phyloP scores from a whole-genome alignment of 2,113 vertebrate genomes.

The Megaleporinus macrocephalus region DNA sequence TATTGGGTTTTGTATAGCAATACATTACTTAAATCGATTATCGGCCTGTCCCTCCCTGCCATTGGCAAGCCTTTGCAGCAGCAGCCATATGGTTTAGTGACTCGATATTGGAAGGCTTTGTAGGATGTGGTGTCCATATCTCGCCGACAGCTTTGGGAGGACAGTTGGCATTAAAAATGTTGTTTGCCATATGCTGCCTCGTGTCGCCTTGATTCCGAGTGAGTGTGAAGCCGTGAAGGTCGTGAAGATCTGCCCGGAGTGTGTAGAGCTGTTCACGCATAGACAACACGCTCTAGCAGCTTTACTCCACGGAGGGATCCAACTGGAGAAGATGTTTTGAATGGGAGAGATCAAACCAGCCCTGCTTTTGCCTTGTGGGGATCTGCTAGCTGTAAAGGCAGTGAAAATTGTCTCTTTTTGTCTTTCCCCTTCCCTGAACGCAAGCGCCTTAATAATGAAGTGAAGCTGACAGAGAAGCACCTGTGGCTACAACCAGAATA shows the following conservation, averaged over 20 bases:
- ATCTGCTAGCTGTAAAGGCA: constrained; percentile 40
- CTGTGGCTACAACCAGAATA: constrained; percentile 59
- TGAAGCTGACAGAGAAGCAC: constrained; percentile 54
- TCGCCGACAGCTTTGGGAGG: background rate
- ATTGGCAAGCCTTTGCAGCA: background rate
- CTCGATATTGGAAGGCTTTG: constrained; percentile 25
- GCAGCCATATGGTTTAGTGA: constrained; percentile 2
- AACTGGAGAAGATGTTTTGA: constrained; percentile 1
- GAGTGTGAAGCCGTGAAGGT: constrained; percentile 21
- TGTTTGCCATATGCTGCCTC: constrained; percentile 6
- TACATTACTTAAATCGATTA: background rate
- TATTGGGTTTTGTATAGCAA: too few relatives aligned
- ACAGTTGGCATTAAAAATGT: background rate
- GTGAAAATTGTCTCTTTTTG: constrained; percentile 18
- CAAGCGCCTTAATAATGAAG: constrained; percentile 47
- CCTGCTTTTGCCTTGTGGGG: constrained; percentile 39
- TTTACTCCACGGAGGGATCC: background rate
- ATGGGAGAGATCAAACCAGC: constrained; percentile 38
- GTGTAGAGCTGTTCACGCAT: constrained; percentile 15
- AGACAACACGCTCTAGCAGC: constrained; percentile 1
- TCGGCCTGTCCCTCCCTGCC: background rate
- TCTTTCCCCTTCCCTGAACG: constrained; percentile 21
- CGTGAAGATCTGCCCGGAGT: background rate
- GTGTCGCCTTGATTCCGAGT: background rate
- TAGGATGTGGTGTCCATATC: constrained; percentile 1